Evolutionary conservation across 2,888 invertebrate genomes (phyloP).

Genomic region (Heliconius charithonia): DNA sequence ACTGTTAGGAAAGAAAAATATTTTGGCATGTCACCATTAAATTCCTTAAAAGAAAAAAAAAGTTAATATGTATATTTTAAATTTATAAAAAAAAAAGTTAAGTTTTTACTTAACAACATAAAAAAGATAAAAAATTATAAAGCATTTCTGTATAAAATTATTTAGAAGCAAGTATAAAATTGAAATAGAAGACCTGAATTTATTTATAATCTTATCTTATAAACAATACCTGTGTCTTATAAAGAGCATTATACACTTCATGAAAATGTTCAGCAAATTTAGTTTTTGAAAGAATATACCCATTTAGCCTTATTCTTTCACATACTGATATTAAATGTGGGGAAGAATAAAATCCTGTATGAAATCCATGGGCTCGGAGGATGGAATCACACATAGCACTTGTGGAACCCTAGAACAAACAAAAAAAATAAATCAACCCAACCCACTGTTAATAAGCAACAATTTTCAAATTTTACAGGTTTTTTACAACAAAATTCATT

Average conservation of each 20-base stretch:
- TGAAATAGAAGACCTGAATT: too few relatives aligned
- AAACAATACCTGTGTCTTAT: conserved; percentile 61
- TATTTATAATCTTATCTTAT: too few relatives aligned
- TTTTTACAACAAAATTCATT: too few relatives aligned
- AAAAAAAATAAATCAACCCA: background rate
- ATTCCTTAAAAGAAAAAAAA: conserved; percentile 68
- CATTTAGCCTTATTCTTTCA: conserved; percentile 95
- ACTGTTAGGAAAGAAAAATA: conserved; percentile 98
- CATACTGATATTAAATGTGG: conserved; percentile 96
- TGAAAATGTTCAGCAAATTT: conserved; percentile 93
- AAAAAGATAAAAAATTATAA: too few relatives aligned
- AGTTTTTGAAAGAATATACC: conserved; percentile 88
- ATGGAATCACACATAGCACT: conserved; percentile 97
- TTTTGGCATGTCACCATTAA: conserved; percentile 90
- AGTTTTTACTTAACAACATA: too few relatives aligned
- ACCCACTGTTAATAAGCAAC: background rate
- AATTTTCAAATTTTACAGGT: too few relatives aligned
- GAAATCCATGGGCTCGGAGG: conserved; percentile 90
- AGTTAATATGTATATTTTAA: background rate
- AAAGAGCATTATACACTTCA: conserved; percentile 87
- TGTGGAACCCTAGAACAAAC: conserved; percentile 88
- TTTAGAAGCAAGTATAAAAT: too few relatives aligned
- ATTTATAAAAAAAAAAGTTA: background rate
- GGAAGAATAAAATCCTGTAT: conserved; percentile 97
- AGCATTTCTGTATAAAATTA: too few relatives aligned